Conservation (phyloP, 2,113 vertebrate species). For the Phoxinus phoxinus region DNA sequence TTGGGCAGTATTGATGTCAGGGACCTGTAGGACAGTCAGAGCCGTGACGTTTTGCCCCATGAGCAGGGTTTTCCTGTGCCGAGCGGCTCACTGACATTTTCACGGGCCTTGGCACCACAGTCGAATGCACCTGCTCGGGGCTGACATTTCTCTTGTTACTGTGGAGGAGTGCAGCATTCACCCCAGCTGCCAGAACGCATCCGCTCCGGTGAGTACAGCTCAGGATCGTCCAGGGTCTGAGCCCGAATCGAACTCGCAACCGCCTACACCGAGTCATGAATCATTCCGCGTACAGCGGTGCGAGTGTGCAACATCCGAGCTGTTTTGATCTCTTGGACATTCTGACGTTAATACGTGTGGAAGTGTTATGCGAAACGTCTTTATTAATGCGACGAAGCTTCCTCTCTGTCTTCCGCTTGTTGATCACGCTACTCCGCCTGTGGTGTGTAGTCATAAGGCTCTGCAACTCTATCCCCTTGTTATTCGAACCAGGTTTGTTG, state of each 20-base stretch:
- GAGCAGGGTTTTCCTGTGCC: slow-evolving; percentile 25
- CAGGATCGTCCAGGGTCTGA: not conserved
- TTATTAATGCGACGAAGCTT: slow-evolving; percentile 1
- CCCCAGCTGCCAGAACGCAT: slow-evolving; percentile 47
- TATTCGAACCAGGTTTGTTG: slow-evolving; percentile 62
- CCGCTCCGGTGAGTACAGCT: not conserved
- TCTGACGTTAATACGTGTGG: slow-evolving; percentile 15
- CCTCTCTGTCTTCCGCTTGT: not conserved
- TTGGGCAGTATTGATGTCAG: slow-evolving; percentile 22
- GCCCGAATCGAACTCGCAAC: slow-evolving; percentile 11
- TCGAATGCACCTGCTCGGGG: slow-evolving; percentile 33
- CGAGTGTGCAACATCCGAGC: slow-evolving; percentile 6
- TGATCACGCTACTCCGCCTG: slow-evolving; percentile 16
- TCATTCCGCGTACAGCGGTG: not conserved
- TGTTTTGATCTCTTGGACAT: slow-evolving; percentile 24
- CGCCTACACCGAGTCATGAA: not conserved
- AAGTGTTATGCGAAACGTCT: slow-evolving; percentile 18
- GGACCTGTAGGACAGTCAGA: slow-evolving; percentile 33
- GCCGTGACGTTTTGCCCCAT: slow-evolving; percentile 10
- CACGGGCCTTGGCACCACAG: slow-evolving; percentile 20
- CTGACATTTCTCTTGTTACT: slow-evolving; percentile 54
- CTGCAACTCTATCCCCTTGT: slow-evolving; percentile 66
- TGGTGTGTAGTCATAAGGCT: slow-evolving; percentile 7
- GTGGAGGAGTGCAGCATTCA: slow-evolving; percentile 34
- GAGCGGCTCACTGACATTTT: slow-evolving; percentile 48